Evolutionary conservation across 2,797 vertebrate species (phyloP), one percentile per base, ranked within the genome.

Genomic region (Melanotaenia trifasciata): DNA sequence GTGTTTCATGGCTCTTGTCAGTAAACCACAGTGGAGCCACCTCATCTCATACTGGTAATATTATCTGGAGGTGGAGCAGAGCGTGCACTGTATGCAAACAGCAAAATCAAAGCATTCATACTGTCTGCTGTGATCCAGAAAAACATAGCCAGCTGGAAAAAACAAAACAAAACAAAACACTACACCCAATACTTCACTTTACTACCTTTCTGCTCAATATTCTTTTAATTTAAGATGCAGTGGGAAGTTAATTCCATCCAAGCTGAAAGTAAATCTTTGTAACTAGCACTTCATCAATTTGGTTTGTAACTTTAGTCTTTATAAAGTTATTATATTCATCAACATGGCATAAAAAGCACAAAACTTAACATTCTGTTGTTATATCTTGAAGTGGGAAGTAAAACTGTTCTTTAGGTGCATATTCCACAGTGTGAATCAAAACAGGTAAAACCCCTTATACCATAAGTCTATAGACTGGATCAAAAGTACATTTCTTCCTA

Each of bases 111-210:
- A 24, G 45, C 62, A 43, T 33, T 58, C 3, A 47, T n/a, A 47
- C 30, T 43, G 45, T 74, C 58, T 54, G 47, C 28, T 64, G 3
- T 63, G 9, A 47, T 57, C 60, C 3, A 13, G 59, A 78, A 78
- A 65, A 63, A 18, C 2, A 0, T 74, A 54, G 72, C 76, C 62
- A 60, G 35, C 5, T 0, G 60, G 60, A 35, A 63, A 67, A 20
- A 38, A 38, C 3, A 38, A 75, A 73, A 38, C 3, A 38, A 75
- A 73, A 47, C 58, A 47, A 70, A 66, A 2, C 9, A 64, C 78
- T 74, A 85, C 86, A 67, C 73, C 74, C 57, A 71, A 33, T 58
- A 33, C 62, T 28, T 71, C 36, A 26, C 43, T 72, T 30, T 70
- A 16, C 38, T 30, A 5, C 50, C 33, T 30, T 12, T 32, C 20